Conservation (phyloP, 2,888 invertebrate genomes). For the Timema cristinae region DNA sequence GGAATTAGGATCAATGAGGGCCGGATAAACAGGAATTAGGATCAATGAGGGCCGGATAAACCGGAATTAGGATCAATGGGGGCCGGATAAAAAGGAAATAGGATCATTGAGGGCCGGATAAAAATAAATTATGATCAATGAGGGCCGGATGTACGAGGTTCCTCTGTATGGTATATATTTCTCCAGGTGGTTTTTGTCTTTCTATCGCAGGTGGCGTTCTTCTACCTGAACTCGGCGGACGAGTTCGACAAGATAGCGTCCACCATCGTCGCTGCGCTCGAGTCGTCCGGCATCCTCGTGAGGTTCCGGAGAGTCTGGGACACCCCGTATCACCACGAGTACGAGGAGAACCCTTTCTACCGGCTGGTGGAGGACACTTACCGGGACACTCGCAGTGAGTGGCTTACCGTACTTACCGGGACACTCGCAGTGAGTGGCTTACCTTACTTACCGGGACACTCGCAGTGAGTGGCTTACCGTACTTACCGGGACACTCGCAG, state of each 20-base stretch:
- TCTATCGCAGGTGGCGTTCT: slow-evolving; percentile 65
- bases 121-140: too few species aligned
- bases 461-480: slow-evolving; percentile 76
- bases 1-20: too few species aligned
- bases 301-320: slow-evolving; percentile 61
- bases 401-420: slow-evolving; percentile 66
- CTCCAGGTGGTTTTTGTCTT: background rate
- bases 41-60: too few species aligned
- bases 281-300: slow-evolving; percentile 66
- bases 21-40: too few species aligned
- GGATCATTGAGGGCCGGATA: too few species aligned
- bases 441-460: slow-evolving; percentile 81
- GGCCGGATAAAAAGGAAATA: too few species aligned
- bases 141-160: background rate
- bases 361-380: slow-evolving; percentile 77
- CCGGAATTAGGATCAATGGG: too few species aligned
- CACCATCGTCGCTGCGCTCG: slow-evolving; percentile 70
- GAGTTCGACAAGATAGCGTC: slow-evolving; percentile 73
- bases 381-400: slow-evolving; percentile 83
- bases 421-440: slow-evolving; percentile 79
- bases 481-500: slow-evolving; percentile 85
- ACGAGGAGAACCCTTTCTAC: slow-evolving; percentile 80
- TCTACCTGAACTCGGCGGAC: slow-evolving; percentile 71
- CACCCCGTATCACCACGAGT: slow-evolving; percentile 75
- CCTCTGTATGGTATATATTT: background rate